Evolutionary conservation across 2,888 invertebrate species (phyloP), one percentile per base, ranked within the genome.

Genomic region (Cheilosia grossa): DNA sequence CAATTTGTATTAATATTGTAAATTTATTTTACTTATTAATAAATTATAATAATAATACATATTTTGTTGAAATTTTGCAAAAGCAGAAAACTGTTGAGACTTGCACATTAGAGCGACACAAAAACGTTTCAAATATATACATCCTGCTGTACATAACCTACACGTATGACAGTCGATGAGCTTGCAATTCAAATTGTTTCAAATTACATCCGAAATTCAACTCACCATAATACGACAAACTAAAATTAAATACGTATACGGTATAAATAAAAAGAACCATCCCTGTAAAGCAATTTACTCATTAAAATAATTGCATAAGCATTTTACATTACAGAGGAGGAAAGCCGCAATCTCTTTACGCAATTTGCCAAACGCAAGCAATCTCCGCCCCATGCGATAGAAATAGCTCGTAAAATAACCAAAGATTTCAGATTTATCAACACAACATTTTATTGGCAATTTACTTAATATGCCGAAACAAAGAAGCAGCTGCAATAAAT

Each of bases 401-500:
- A 63, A 37, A 17, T 33, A 17, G 44, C 19, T 33, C 30, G 21
- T 37, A 47, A 17, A 17, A 72, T n/a, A 53, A 53, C 13, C 19
- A 30, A 27, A 17, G 17, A 30, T 21, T 9, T 15, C 0, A 24
- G 63, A 56, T 74, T 56, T 64, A 74, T 74, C 73, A 56, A 24
- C 42, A 17, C 53, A 27, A 27, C 47, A 66, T 66, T 74, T 74
- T 74, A 74, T 51, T 64, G 66, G 61, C 74, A 74, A 66, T 74
- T 74, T 51, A 40, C 27, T 64, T 56, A 64, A 64, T 30, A 30
- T 64, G 63, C 17, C 47, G 21, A 21, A 44, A 54, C 73, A 73
- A 73, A 56, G 17, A 30, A 63, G 15, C 40, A 24, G 30, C 33
- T 37, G 33, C 10, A 37, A 37, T 30, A 30, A 17, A 51, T 17